A percentile compares a stretch with the other conserved stretches of the same genome.
Conservation (phyloP, 2,888 invertebrate genomes). For the Abrostola tripartita region DNA sequence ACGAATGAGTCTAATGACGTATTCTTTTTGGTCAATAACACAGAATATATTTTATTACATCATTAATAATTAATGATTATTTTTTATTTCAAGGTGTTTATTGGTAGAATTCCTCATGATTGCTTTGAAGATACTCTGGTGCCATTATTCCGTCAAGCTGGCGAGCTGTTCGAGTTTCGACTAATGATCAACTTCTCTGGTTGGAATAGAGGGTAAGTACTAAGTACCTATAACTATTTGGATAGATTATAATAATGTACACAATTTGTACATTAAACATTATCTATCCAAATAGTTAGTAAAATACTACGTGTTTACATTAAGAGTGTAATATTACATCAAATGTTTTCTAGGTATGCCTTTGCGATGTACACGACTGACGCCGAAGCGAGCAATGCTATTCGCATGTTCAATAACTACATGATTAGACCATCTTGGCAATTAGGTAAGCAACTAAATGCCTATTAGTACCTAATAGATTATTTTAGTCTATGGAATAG, state of each 20-base stretch:
- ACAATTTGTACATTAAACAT: too few relatives aligned
- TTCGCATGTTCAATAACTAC: conserved; percentile 90
- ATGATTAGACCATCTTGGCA: conserved; percentile 90
- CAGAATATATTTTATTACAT: too few relatives aligned
- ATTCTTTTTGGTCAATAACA: too few relatives aligned
- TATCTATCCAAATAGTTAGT: too few relatives aligned
- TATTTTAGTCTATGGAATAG: neutral
- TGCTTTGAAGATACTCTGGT: conserved; percentile 90
- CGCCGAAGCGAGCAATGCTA: conserved; percentile 90
- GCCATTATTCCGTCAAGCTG: conserved; percentile 88
- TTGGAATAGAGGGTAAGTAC: conserved; percentile 90
- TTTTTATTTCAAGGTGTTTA: conserved; percentile 79
- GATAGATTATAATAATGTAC: too few relatives aligned
- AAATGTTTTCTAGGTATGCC: conserved; percentile 85
- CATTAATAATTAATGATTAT: neutral
- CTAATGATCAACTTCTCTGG: conserved; percentile 93
- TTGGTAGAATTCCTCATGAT: conserved; percentile 91
- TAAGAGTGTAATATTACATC: neutral
- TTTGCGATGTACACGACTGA: conserved; percentile 90
- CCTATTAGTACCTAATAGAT: neutral
- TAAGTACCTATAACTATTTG: neutral
- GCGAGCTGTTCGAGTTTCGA: conserved; percentile 91
- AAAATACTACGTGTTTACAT: too few relatives aligned
- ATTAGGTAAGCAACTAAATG: conserved; percentile 78
- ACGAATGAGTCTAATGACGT: too few relatives aligned